Base-by-base conservation (phyloP, 2,888 invertebrate species). In the Autographa gamma region DNA sequence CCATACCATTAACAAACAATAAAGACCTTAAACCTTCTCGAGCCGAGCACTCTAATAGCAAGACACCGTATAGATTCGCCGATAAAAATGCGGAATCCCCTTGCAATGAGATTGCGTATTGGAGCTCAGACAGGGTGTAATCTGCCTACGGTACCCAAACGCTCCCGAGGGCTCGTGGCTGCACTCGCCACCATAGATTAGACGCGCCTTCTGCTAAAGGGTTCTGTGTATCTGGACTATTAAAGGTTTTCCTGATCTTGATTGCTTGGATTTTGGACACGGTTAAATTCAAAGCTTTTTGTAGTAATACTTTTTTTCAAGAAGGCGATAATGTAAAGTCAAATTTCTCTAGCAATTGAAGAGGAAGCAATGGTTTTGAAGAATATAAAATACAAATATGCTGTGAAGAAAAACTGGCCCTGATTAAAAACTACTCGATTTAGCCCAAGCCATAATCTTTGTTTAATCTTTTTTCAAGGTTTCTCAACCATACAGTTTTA, bases 91-190 rank as follows among this genome's bases (percentile, higher is more conserved):
- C 91, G 89, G 87, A 92, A 93, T 93, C 93, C 93, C 91, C 91
- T 91, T 88, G 90, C 91, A 92, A 91, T 92, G 92, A 93, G 92
- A 95, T 95, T 95, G 94, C 94, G 95, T 95, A 93, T 92, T 89
- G 93, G 91, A 89, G 93, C 95, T 94, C 94, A 94, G 95, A 95
- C 93, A 88, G 93, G 91, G 93, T 93, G 94, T 93, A 95, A 94
- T 95, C 93, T 94, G 93, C 93, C 93, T 93, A 90, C 92, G 90
- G 92, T 90, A 89, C 93, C 93, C 93, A 91, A 93, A 92, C 92
- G 93, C 88, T 93, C 93, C 94, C 91, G 89, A 88, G 94, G 91
- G 92, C 86, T 90, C 85, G 87, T 82, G 80, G 74, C 85, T 90
- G 91, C 91, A 91, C 89, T 91, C 86, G 83, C 85, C 70, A 76